These are phyloP conservation scores for Hesperophylax magnus DNA, from an alignment of 1,140 invertebrate genomes.

Conservation along the genomic window DNA sequence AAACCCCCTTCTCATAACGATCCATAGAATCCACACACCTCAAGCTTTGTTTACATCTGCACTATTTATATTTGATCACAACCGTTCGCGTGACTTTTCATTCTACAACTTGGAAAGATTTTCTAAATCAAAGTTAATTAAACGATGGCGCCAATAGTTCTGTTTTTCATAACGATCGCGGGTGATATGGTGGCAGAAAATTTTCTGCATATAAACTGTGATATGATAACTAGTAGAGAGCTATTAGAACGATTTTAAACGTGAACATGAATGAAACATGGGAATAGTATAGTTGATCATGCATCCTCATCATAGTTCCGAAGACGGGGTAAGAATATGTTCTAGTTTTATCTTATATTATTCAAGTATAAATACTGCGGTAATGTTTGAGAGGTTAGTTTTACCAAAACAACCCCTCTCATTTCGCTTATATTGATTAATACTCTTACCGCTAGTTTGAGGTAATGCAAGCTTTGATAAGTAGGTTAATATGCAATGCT, in stretches of 20 bases:
- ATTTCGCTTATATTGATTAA: no score
- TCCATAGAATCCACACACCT: slow-evolving; percentile 6
- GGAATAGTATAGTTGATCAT: not conserved
- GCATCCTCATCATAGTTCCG: not conserved
- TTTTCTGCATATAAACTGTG: not conserved
- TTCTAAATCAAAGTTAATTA: not conserved
- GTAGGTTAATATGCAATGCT: no score
- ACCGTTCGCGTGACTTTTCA: slow-evolving; percentile 17
- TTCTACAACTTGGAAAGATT: not conserved
- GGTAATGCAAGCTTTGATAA: no score
- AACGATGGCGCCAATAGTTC: slow-evolving; percentile 9
- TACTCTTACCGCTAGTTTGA: no score
- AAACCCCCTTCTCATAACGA: slow-evolving; percentile 10
- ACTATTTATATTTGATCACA: not conserved
- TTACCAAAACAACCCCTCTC: no score
- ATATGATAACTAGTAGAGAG: slow-evolving; percentile 19
- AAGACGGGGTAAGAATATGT: not conserved
- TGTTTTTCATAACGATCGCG: not conserved
- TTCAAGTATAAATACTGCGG: no score
- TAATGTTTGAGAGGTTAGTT: no score
- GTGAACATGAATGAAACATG: slow-evolving; percentile 4
- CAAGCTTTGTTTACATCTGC: slow-evolving; percentile 29
- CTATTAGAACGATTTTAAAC: slow-evolving; percentile 1
- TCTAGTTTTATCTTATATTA: no score
- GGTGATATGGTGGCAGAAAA: not conserved